A percentile compares a stretch with the other conserved stretches of the same genome.
These are phyloP conservation scores for Sphaeridia pumilis DNA, from an alignment of 2,888 invertebrate genomes.

Conservation along the genomic window DNA sequence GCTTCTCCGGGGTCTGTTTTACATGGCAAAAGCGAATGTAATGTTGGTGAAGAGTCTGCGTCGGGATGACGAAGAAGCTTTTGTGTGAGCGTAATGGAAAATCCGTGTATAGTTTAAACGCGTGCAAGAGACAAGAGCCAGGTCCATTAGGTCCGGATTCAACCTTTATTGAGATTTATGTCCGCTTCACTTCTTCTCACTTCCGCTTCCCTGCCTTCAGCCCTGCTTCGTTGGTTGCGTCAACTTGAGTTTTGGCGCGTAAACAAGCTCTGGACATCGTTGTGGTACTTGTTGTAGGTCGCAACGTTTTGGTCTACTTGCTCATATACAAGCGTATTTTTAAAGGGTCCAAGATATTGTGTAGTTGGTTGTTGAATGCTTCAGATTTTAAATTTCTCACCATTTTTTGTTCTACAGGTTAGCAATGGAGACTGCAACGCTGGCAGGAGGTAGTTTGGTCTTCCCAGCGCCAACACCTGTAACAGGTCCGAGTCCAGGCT, in stretches of 20 bases:
- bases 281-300: too few relatives aligned
- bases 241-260: too few relatives aligned
- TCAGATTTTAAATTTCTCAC: background rate
- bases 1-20: too few relatives aligned
- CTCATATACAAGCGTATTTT: too few relatives aligned
- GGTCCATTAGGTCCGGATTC: conserved; percentile 1
- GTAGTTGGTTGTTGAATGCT: too few relatives aligned
- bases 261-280: too few relatives aligned
- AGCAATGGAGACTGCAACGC: conserved; percentile 87
- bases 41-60: too few relatives aligned
- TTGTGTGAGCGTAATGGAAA: conserved; percentile 5
- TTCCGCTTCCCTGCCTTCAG: background rate
- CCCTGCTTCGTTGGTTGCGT: background rate
- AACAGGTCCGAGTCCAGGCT: conserved; percentile 36
- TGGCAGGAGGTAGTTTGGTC: conserved; percentile 46
- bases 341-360: too few relatives aligned
- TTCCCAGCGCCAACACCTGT: conserved; percentile 32
- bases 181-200: background rate
- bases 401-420: conserved; percentile 56
- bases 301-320: too few relatives aligned
- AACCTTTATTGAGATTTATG: conserved; percentile 1
- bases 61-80: too few relatives aligned
- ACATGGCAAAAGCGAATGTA: too few relatives aligned
- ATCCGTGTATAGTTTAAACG: conserved; percentile 2
- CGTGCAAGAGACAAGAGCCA: background rate